Evolutionary conservation across 2,888 invertebrate species (phyloP), one percentile per base, ranked within the genome.

Genomic region (Anodontia alba): DNA sequence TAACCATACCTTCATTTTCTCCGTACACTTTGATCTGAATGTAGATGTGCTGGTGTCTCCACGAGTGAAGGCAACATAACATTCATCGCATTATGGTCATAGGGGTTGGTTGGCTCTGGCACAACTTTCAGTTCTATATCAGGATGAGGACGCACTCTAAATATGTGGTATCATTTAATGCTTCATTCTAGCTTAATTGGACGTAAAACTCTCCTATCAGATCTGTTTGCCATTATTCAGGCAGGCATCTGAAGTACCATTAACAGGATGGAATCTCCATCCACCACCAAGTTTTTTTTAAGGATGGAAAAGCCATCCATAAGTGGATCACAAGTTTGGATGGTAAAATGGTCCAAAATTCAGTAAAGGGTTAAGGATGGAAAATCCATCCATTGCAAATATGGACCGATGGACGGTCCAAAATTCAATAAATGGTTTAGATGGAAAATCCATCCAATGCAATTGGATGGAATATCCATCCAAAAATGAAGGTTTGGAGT

Each of bases 151-250:
- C 46, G 66, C 17, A 78, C 12, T 26, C 69, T 46, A 42, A 68
- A 73, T n/a, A 73, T 46, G 69, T 78, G 78, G 42, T 73, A 78
- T 10, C 78, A 68, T 73, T 78, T 78, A 29, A 78, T 69, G 31
- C 49, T 66, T 69, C 73, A 69, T 7, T 49, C 66, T n/a, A 51
- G 7, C 20, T 51, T 51, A 51, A 51, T 51, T 23, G 3, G 51
- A 51, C 51, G 51, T 5, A 51, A n/a, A 51, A 5, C 20, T 51
- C 51, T 23, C n/a, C n/a, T n/a, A n/a, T n/a, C n/a, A n/a, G n/a
- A n/a, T n/a, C 51, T 51, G 51, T 51, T 51, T 12, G 51, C 51
- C 17, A 23, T 51, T 51, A 5, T 17, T n/a, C 51, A 51, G 8
- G 8, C 20, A 5, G 10, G 20, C 20, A 20, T 51, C 12, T 51